Evolutionary conservation across 2,888 invertebrate species (phyloP).

Genomic region (Philopedon plagiatum): DNA sequence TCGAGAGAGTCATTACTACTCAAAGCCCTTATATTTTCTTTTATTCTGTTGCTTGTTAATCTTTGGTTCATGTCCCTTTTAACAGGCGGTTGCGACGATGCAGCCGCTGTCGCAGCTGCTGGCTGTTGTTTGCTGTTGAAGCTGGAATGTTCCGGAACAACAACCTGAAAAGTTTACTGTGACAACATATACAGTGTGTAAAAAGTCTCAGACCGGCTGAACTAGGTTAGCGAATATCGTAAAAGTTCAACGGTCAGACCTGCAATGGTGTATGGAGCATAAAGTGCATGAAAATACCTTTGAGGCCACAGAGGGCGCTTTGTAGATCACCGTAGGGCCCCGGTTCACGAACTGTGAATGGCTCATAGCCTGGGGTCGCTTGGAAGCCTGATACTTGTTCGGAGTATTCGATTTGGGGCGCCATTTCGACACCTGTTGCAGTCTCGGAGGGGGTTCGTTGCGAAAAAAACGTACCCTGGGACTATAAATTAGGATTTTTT

Average conservation of each 20-base stretch:
- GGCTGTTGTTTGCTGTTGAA: constrained; percentile 14
- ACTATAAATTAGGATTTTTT: background rate
- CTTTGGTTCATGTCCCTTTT: constrained; percentile 28
- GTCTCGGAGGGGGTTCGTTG: background rate
- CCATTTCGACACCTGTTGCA: constrained; percentile 55
- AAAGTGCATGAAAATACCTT: constrained; percentile 47
- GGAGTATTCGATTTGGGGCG: constrained; percentile 56
- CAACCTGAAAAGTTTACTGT: constrained; percentile 41
- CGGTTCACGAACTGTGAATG: constrained; percentile 63
- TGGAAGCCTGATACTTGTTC: constrained; percentile 55
- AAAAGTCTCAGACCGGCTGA: too few relatives aligned
- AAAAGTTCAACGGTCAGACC: too few relatives aligned
- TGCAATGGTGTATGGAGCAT: too few relatives aligned
- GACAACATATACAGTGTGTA: too few relatives aligned
- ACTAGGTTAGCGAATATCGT: too few relatives aligned
- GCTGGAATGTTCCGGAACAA: constrained; percentile 51
- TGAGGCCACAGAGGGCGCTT: constrained; percentile 10
- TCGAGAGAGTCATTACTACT: background rate
- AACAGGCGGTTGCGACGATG: background rate
- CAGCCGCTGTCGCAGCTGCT: background rate
- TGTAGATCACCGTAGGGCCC: constrained; percentile 27
- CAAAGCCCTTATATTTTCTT: constrained; percentile 19
- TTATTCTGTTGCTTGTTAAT: constrained; percentile 1
- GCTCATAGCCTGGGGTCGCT: constrained; percentile 58
- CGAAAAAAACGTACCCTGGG: constrained; percentile 6